phyloP scores from a whole-genome alignment of 2,888 invertebrate species.

The Scrobipalpa atriplicella region DNA sequence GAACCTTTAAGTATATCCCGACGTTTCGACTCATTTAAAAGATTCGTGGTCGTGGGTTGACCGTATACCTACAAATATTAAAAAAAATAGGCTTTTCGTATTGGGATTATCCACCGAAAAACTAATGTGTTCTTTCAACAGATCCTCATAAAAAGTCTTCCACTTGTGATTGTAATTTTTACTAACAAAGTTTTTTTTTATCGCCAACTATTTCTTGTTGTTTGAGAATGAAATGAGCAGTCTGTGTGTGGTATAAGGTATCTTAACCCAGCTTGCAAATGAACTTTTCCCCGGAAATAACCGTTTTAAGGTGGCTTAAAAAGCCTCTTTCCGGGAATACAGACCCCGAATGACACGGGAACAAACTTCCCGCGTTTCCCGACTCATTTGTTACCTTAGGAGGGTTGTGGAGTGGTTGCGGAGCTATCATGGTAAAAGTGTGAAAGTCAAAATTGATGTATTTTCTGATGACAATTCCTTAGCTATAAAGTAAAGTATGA shows the following conservation, averaged over 20 bases:
- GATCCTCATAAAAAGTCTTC: no score
- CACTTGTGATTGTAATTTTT: no score
- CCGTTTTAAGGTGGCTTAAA: not conserved
- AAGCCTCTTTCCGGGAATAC: not conserved
- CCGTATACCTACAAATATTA: no score
- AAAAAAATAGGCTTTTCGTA: no score
- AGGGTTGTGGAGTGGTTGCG: conserved; percentile 10
- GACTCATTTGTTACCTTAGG: conserved; percentile 27
- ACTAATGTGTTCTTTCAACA: no score
- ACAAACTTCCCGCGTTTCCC: conserved; percentile 24
- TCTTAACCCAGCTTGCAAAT: not conserved
- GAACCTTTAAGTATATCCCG: no score
- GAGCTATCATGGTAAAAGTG: not conserved
- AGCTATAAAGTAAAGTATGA: no score
- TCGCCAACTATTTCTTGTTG: no score
- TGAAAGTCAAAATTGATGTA: not conserved
- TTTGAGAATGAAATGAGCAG: not conserved
- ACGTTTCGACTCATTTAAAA: no score
- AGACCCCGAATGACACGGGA: conserved; percentile 25
- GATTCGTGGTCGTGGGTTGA: no score
- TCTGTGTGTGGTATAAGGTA: not conserved
- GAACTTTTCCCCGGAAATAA: not conserved
- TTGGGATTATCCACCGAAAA: no score
- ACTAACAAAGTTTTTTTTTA: no score
- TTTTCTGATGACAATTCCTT: not conserved